These are phyloP conservation scores for Periplaneta americana DNA, from an alignment of 1,140 invertebrate genomes.

Conservation along the genomic window DNA sequence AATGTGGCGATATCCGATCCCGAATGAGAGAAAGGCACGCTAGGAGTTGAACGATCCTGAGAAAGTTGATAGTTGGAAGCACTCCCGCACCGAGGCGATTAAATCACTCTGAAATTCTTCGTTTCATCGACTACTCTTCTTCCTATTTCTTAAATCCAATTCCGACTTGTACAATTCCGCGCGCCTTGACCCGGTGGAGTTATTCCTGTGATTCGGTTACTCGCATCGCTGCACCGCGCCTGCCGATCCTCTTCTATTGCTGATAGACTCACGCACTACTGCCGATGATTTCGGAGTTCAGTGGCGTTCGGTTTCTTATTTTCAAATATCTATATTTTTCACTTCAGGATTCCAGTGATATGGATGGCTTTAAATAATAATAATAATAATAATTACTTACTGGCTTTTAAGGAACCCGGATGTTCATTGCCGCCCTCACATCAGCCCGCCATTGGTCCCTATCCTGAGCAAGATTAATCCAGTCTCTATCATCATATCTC, in stretches of 20 bases:
- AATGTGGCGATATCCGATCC: no score
- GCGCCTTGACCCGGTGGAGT: background rate
- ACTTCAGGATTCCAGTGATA: no score
- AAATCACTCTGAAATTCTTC: background rate
- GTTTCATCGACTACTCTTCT: background rate
- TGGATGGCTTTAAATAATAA: no score
- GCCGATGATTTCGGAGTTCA: no score
- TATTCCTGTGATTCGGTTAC: background rate
- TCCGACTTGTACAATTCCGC: background rate
- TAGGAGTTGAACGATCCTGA: background rate
- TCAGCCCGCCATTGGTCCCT: no score
- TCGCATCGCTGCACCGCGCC: background rate
- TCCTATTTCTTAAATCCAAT: background rate
- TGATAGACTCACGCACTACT: background rate
- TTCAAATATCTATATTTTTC: no score
- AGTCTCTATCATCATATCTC: no score
- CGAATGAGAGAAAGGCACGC: background rate
- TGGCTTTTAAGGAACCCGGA: no score
- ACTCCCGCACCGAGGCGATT: background rate
- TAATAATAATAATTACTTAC: no score
- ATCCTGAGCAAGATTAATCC: no score
- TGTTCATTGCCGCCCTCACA: no score
- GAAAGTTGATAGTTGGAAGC: background rate
- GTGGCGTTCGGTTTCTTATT: no score
- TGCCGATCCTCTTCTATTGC: background rate